Evolutionary conservation across 2,113 vertebrate species (phyloP).

Genomic region (Dasyurus viverrinus): DNA sequence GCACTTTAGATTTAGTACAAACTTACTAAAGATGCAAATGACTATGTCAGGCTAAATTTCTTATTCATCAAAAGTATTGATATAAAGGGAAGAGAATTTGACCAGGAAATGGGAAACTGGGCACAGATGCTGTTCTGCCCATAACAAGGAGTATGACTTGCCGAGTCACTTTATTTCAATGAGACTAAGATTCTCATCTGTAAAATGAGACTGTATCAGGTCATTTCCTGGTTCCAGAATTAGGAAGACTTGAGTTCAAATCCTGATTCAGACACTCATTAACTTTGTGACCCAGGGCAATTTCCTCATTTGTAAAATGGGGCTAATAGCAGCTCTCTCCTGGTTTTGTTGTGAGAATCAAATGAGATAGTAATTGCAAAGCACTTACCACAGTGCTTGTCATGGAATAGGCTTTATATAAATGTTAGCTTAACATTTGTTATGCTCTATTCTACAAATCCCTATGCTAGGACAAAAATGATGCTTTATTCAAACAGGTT

Average conservation of each 20-base stretch:
- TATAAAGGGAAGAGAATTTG: not conserved
- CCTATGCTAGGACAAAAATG: constrained; percentile 55
- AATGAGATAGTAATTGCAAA: not conserved
- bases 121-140: not conserved
- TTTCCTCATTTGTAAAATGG: not conserved
- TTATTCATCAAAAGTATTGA: constrained; percentile 44
- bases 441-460: not conserved
- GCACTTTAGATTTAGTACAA: constrained; percentile 52
- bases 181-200: not conserved
- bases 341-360: not conserved
- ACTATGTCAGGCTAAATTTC: constrained; percentile 60
- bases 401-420: not conserved
- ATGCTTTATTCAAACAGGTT: constrained; percentile 15
- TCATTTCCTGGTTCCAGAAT: not conserved
- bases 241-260: not conserved
- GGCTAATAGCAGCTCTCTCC: not conserved
- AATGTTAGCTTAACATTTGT: not conserved
- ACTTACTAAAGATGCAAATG: constrained; percentile 51
- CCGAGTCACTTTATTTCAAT: not conserved
- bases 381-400: not conserved
- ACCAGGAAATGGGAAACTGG: not conserved
- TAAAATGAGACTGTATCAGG: not conserved
- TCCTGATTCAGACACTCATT: not conserved
- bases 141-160: not conserved
- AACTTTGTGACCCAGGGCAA: constrained; percentile 24